Conservation (phyloP, 2,113 vertebrate genomes). For the Tylochromis polylepis region DNA sequence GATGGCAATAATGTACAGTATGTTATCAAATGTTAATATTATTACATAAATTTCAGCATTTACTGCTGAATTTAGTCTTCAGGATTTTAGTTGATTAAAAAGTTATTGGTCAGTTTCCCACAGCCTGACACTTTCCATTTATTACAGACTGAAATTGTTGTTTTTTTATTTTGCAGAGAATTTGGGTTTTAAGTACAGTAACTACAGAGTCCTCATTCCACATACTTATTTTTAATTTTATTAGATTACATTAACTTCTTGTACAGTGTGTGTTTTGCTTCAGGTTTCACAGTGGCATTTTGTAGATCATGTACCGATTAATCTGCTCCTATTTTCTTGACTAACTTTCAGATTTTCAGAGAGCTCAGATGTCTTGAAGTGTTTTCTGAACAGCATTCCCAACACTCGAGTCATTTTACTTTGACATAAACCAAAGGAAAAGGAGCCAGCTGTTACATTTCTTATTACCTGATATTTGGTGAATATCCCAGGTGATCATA, state of each 20-base stretch:
- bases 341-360: background rate
- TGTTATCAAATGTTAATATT: background rate
- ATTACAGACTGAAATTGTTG: fast-evolving
- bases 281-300: background rate
- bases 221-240: background rate
- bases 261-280: background rate
- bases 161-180: background rate
- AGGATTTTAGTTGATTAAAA: background rate
- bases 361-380: background rate
- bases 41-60: background rate
- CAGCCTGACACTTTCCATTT: fast-evolving
- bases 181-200: background rate
- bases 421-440: background rate
- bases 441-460: background rate
- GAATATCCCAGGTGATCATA: conserved; percentile 1
- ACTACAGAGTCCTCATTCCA: background rate
- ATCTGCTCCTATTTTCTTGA: fast-evolving
- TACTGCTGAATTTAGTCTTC: background rate
- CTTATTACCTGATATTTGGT: background rate
- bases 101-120: background rate
- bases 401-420: background rate
- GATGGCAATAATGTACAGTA: background rate
- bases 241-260: background rate
- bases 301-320: background rate
- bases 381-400: background rate